Conservation (phyloP, 2,113 vertebrate species). For the Apaloderma vittatum region DNA sequence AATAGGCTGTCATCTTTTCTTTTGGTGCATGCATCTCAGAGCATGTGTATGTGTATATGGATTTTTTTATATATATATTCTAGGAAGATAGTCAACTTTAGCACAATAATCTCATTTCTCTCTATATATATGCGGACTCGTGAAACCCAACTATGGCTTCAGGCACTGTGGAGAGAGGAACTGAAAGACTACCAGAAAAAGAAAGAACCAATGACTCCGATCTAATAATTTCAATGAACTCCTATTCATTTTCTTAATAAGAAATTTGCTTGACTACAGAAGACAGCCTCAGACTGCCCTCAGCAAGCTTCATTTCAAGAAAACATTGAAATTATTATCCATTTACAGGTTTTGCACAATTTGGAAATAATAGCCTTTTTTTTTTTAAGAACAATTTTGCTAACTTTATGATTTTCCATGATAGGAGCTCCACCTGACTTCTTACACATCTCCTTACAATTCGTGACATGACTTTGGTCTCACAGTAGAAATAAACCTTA, state of each 20-base stretch:
- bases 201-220: not conserved
- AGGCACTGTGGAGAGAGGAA: not conserved
- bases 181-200: not conserved
- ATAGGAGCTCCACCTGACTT: not conserved
- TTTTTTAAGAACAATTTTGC: not conserved
- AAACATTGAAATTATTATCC: not conserved
- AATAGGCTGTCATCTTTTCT: conserved; percentile 3
- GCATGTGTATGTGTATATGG: not conserved
- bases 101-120: conserved; percentile 4
- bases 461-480: not conserved
- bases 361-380: not conserved
- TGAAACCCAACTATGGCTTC: not conserved
- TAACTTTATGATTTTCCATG: not conserved
- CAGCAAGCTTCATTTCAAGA: conserved; percentile 1
- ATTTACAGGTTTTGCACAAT: not conserved
- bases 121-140: not conserved
- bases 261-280: conserved; percentile 24
- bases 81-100: not conserved
- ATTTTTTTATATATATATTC: not conserved
- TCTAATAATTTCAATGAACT: conserved; percentile 25
- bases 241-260: conserved; percentile 22
- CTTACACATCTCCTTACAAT: not conserved
- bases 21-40: not conserved
- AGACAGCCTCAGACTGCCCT: not conserved
- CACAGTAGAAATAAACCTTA: not conserved